phyloP scores from a whole-genome alignment of 1,140 invertebrate species.

The Reticulitermes speratus region DNA sequence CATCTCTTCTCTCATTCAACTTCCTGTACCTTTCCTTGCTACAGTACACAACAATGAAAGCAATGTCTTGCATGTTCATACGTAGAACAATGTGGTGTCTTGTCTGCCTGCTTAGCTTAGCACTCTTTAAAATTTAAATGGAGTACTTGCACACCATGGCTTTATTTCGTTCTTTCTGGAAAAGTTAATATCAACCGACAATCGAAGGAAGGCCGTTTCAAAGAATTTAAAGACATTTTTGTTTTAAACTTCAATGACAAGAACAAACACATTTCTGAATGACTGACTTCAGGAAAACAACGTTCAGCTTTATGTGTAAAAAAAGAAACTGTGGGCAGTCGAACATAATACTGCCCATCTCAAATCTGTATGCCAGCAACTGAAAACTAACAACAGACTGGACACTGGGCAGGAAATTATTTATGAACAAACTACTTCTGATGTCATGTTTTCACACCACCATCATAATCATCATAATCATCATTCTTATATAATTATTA shows the following conservation, averaged over 20 bases:
- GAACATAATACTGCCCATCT: background rate
- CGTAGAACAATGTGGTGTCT: background rate
- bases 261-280: constrained; percentile 1
- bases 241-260: background rate
- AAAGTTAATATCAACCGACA: background rate
- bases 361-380: background rate
- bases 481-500: background rate
- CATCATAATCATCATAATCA: background rate
- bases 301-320: background rate
- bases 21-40: background rate
- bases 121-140: background rate
- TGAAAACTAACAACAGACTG: background rate
- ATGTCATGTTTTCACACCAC: background rate
- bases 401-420: background rate
- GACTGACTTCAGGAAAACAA: background rate
- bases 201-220: background rate
- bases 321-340: background rate
- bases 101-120: background rate
- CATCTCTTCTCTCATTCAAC: background rate
- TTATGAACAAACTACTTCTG: background rate
- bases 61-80: background rate
- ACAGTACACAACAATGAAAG: constrained; percentile 6
- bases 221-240: background rate
- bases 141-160: background rate
- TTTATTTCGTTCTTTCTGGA: background rate